These are phyloP conservation scores for Anodontia alba DNA, from an alignment of 2,888 invertebrate species.

Conservation along the genomic window DNA sequence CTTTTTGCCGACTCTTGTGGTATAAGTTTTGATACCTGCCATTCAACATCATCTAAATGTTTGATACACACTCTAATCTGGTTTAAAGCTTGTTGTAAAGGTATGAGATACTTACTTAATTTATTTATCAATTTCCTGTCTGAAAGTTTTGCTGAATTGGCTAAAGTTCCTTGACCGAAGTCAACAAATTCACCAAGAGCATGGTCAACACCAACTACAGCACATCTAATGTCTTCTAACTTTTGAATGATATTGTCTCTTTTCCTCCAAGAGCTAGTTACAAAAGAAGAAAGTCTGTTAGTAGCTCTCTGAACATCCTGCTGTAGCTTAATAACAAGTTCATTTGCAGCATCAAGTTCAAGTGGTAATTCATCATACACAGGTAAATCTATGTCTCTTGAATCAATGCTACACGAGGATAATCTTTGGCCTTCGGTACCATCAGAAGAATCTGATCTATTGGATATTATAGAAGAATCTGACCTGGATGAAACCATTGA, in stretches of 20 bases:
- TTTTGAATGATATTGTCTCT: slow-evolving; percentile 91
- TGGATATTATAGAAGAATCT: slow-evolving; percentile 65
- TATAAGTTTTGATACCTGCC: slow-evolving; percentile 75
- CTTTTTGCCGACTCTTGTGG: slow-evolving; percentile 86
- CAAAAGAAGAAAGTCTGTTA: slow-evolving; percentile 91
- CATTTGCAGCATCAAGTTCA: slow-evolving; percentile 91
- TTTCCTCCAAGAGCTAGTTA: slow-evolving; percentile 90
- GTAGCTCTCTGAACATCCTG: slow-evolving; percentile 93
- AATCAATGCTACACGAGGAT: slow-evolving; percentile 77
- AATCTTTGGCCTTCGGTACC: slow-evolving; percentile 68
- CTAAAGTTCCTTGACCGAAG: slow-evolving; percentile 94
- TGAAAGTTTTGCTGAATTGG: slow-evolving; percentile 90
- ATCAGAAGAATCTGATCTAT: slow-evolving; percentile 63
- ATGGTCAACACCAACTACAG: slow-evolving; percentile 91
- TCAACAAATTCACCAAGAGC: slow-evolving; percentile 94
- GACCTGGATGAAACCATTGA: slow-evolving; percentile 77
- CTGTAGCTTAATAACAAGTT: slow-evolving; percentile 90
- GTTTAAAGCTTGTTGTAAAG: slow-evolving; percentile 76
- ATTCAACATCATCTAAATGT: slow-evolving; percentile 77
- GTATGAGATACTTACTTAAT: slow-evolving; percentile 75
- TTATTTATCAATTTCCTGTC: slow-evolving; percentile 80
- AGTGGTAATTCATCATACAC: slow-evolving; percentile 87
- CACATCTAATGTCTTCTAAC: slow-evolving; percentile 93
- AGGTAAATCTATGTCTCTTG: slow-evolving; percentile 71
- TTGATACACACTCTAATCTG: slow-evolving; percentile 70